phyloP scores from a whole-genome alignment of 2,888 invertebrate genomes.

The Liodrosophila aerea region DNA sequence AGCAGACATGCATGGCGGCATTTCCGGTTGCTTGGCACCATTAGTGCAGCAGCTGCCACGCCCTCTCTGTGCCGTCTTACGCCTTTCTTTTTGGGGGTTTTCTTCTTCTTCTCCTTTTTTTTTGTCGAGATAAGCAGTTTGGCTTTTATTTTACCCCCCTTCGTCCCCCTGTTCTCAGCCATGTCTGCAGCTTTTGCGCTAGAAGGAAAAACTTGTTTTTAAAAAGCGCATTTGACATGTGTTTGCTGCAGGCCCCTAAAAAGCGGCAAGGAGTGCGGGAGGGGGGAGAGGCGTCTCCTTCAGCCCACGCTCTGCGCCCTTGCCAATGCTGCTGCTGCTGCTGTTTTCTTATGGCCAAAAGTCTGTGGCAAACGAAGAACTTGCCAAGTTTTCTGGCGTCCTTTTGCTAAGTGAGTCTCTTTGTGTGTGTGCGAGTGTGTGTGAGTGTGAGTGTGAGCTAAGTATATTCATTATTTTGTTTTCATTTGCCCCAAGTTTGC shows the following conservation, averaged over 20 bases:
- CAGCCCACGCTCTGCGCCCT: neutral
- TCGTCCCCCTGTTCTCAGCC: neutral
- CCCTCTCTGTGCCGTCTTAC: constrained; percentile 32
- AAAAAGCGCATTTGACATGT: constrained; percentile 72
- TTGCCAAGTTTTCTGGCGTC: constrained; percentile 67
- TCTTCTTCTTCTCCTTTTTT: too few relatives aligned
- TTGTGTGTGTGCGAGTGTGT: constrained; percentile 12
- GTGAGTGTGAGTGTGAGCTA: constrained; percentile 34
- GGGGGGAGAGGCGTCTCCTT: neutral
- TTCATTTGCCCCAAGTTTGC: constrained; percentile 65
- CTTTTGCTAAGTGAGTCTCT: constrained; percentile 16
- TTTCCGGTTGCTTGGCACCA: constrained; percentile 79
- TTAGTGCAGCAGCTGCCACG: constrained; percentile 71
- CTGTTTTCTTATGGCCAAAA: constrained; percentile 46
- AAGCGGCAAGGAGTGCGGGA: neutral
- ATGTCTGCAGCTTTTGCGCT: constrained; percentile 57
- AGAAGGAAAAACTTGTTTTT: constrained; percentile 78
- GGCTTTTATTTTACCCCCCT: constrained; percentile 22
- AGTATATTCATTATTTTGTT: constrained; percentile 71
- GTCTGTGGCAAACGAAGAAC: constrained; percentile 56
- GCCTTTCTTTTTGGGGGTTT: constrained; percentile 47
- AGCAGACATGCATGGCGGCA: constrained; percentile 77
- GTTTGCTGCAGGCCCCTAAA: constrained; percentile 62
- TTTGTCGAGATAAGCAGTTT: constrained; percentile 75
- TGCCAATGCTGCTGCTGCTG: neutral